phyloP scores from a whole-genome alignment of 1,140 invertebrate species.

The Drosophila arawakana region DNA sequence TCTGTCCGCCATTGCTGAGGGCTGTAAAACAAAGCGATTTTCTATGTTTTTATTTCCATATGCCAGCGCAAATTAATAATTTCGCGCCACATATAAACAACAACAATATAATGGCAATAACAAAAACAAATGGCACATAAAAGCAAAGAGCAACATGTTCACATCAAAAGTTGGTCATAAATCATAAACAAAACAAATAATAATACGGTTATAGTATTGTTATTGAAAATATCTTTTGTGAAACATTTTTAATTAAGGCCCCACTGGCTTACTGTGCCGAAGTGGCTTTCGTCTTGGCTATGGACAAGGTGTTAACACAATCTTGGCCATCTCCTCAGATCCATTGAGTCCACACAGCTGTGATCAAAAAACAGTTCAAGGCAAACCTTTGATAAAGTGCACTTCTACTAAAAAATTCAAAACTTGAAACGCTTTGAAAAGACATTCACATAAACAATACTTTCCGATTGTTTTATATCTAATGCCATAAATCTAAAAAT shows the following conservation, averaged over 20 bases:
- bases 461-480: not conserved
- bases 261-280: not conserved
- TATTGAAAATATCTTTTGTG: constrained; percentile 25
- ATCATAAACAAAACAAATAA: constrained; percentile 55
- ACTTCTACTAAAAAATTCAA: not conserved
- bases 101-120: not conserved
- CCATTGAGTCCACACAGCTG: constrained; percentile 28
- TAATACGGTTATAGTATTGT: constrained; percentile 10
- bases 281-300: not conserved
- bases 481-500: too few relatives aligned
- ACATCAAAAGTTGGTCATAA: constrained; percentile 71
- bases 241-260: constrained; percentile 28
- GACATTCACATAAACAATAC: not conserved
- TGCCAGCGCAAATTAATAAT: constrained; percentile 62
- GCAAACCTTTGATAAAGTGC: constrained; percentile 9
- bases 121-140: constrained; percentile 67
- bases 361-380: constrained; percentile 26
- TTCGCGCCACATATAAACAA: constrained; percentile 51
- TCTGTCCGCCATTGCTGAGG: constrained; percentile 26
- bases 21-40: constrained; percentile 64
- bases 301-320: constrained; percentile 23
- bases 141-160: constrained; percentile 57
- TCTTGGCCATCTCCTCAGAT: not conserved
- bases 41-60: constrained; percentile 52
- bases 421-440: not conserved